Base-by-base conservation (phyloP, 2,888 invertebrate species). In the Microctonus aethiopoides region DNA sequence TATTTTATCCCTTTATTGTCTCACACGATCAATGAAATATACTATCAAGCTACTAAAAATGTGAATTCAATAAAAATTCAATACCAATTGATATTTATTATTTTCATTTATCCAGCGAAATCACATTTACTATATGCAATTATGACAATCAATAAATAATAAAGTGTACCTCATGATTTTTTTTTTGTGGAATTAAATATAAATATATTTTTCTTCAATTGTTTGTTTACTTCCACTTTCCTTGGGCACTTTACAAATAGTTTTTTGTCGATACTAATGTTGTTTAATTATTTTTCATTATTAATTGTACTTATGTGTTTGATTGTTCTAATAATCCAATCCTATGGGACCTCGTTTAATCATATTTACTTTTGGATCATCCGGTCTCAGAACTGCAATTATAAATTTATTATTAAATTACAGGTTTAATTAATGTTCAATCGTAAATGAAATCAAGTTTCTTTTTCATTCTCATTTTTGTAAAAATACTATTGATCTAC, bases 371-470 rank as follows among this genome's bases (percentile, higher is more conserved):
- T 36, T 34, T 7, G 81, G 82, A 74, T 82, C 78, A 1, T 77
- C 76, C 0, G 82, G 77, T 70, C 82, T 77, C 29, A 69, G 60
- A 68, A 83, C 83, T 83, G 72, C 64, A 78, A 74, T 56, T 39
- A 63, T 26, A 70, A 24, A 13, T 39, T 26, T 11, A 34, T 51
- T 26, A 36, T 52, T 22, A 24, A 11, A 11, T 54, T 32, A 13
- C 13, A n/a, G n/a, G n/a, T n/a, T 11, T 26, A 26, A n/a, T 6
- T 16, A 22, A 7, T 20, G 20, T 46, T 20, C 0, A 20, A 1
- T 29, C 29, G 7, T 29, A 3, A 29, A 3, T 7, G 7, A 29
- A 29, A 29, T 29, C 7, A 7, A 7, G 7, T 5, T 29, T 29
- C 7, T 29, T 29, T 29, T 29, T 29, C 29, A 3, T n/a, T n/a